These are phyloP conservation scores for Littorina saxatilis DNA, from an alignment of 1,140 invertebrate species.

Conservation along the genomic window DNA sequence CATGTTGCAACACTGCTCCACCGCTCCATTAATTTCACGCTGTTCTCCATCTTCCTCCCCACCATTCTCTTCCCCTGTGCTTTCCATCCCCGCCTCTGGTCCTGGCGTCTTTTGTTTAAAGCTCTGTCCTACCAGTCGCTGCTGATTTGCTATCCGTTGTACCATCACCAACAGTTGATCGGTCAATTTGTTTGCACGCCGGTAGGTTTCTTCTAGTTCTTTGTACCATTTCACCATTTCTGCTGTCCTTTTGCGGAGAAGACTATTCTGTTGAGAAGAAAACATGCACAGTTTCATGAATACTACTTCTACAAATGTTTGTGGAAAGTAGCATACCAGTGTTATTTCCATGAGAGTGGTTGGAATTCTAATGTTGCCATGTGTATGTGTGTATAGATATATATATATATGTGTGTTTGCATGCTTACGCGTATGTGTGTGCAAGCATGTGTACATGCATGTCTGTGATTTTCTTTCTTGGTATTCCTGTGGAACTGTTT, in stretches of 20 bases:
- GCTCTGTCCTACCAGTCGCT: too few species aligned
- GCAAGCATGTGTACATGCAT: background rate
- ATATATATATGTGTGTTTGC: background rate
- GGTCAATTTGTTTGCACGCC: background rate
- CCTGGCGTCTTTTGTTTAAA: too few species aligned
- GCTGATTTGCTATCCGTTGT: background rate
- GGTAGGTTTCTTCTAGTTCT: conserved; percentile 2
- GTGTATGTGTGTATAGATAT: background rate
- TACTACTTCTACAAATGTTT: too few species aligned
- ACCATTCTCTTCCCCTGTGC: background rate
- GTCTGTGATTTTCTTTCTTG: too few species aligned
- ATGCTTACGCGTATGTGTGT: background rate
- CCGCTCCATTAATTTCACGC: background rate
- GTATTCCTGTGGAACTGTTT: too few species aligned
- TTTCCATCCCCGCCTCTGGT: background rate
- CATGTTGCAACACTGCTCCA: background rate
- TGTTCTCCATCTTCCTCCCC: background rate
- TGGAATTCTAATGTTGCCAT: too few species aligned
- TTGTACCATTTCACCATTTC: conserved; percentile 16
- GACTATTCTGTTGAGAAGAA: background rate
- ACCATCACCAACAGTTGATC: conserved; percentile 6
- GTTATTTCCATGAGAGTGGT: too few species aligned
- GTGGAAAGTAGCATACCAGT: too few species aligned
- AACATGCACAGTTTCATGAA: too few species aligned
- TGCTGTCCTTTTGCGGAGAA: background rate